These are phyloP conservation scores for Mustelus asterias DNA, from an alignment of 2,113 vertebrate species.

Conservation along the genomic window DNA sequence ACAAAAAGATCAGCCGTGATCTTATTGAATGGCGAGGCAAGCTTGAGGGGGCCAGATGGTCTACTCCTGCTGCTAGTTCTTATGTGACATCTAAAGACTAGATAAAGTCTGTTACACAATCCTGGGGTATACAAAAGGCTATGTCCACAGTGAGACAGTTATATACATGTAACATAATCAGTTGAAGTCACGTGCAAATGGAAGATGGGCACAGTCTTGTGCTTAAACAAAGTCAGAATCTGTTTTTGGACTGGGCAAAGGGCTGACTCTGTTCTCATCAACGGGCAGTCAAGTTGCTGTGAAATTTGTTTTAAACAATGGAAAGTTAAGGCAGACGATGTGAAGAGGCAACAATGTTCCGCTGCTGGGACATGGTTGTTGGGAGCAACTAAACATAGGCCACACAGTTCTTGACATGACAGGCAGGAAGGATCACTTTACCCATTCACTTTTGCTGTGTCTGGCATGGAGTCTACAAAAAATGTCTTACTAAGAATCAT, in stretches of 20 bases:
- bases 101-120: background rate
- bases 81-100: background rate
- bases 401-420: too few species aligned
- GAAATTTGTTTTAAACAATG: background rate
- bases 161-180: too few species aligned
- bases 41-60: too few species aligned
- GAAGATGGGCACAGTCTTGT: background rate
- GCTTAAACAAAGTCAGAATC: background rate
- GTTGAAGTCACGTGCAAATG: too few species aligned
- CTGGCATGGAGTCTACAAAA: background rate
- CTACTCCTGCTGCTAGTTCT: too few species aligned
- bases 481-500: background rate
- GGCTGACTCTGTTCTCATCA: background rate
- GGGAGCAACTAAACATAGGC: background rate
- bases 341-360: background rate
- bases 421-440: background rate
- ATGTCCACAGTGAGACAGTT: background rate
- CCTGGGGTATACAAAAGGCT: background rate
- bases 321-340: background rate
- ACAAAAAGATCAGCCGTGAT: too few species aligned
- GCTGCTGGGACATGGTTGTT: background rate
- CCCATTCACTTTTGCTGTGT: background rate
- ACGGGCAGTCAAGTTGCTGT: background rate
- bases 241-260: background rate
- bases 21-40: too few species aligned